Conservation (phyloP, 1,140 invertebrate species). For the Bombus difficillimus region DNA sequence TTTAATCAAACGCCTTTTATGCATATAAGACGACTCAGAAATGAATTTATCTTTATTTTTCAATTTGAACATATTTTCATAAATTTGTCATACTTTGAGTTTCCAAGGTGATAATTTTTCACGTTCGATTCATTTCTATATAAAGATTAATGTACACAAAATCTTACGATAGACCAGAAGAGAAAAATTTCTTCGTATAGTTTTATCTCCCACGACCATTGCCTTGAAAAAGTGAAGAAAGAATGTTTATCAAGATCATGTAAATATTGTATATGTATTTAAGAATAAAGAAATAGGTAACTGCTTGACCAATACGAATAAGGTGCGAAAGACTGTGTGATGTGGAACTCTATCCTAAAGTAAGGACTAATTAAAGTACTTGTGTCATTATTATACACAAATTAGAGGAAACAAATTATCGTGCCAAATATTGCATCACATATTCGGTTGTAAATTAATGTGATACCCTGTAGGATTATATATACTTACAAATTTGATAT, state of each 20-base stretch:
- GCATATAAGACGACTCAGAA: not conserved
- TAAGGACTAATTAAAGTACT: not conserved
- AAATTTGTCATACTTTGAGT: not conserved
- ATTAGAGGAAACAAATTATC: not conserved
- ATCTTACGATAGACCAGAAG: not conserved
- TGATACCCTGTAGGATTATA: not conserved
- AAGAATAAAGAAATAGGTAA: constrained; percentile 60
- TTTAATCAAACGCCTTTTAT: not conserved
- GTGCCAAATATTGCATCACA: not conserved
- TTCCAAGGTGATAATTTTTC: not conserved
- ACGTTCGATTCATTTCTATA: not conserved
- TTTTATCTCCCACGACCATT: not conserved
- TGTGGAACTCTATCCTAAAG: not conserved
- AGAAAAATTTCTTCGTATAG: not conserved
- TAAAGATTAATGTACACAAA: not conserved
- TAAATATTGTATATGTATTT: constrained; percentile 68
- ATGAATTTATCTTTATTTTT: not conserved
- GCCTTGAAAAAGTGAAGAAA: not conserved
- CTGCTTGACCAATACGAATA: constrained; percentile 68
- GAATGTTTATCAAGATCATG: constrained; percentile 37
- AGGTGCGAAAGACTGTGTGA: not conserved
- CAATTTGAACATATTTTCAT: not conserved
- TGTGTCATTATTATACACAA: not conserved
- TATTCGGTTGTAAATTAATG: not conserved
- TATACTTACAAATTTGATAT: not conserved